Percentiles rank a stretch among this genome's conserved stretches.
These are phyloP conservation scores for Bactericera cockerelli DNA, from an alignment of 1,140 invertebrate genomes.

Conservation along the genomic window DNA sequence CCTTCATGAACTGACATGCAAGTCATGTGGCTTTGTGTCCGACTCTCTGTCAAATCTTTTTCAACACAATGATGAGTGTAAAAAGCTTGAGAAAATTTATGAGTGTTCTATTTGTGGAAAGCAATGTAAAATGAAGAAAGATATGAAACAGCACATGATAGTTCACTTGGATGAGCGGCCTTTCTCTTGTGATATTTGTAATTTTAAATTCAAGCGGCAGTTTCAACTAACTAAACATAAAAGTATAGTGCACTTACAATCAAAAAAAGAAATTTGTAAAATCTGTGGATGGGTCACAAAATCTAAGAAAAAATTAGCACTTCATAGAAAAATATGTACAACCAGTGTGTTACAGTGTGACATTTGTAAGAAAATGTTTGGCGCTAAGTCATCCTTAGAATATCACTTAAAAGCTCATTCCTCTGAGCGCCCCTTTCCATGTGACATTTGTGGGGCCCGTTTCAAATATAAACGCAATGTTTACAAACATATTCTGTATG, in stretches of 20 bases:
- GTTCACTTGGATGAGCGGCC: conserved; percentile 60
- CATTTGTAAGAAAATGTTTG: conserved; percentile 7
- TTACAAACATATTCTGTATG: conserved; percentile 20
- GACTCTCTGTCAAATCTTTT: neutral
- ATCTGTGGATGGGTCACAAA: neutral
- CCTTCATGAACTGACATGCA: neutral
- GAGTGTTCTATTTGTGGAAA: neutral
- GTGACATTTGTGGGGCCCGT: conserved; percentile 8
- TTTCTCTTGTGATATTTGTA: conserved; percentile 72
- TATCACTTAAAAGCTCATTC: conserved; percentile 7
- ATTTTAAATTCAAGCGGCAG: conserved; percentile 39
- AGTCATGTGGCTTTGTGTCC: neutral
- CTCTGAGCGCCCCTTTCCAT: conserved; percentile 4
- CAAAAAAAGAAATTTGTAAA: neutral
- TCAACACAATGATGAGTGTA: neutral
- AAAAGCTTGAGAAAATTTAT: neutral
- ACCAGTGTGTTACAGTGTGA: neutral
- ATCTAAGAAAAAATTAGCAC: neutral
- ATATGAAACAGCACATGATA: conserved; percentile 59
- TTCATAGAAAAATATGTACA: neutral
- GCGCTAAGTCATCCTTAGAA: neutral
- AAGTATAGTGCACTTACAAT: neutral
- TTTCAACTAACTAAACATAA: conserved; percentile 10
- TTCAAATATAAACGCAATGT: conserved; percentile 41
- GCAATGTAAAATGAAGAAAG: neutral